Evolutionary conservation across 2,888 invertebrate species (phyloP), one percentile per base, ranked within the genome.

Genomic region (Ophioninae sp.): DNA sequence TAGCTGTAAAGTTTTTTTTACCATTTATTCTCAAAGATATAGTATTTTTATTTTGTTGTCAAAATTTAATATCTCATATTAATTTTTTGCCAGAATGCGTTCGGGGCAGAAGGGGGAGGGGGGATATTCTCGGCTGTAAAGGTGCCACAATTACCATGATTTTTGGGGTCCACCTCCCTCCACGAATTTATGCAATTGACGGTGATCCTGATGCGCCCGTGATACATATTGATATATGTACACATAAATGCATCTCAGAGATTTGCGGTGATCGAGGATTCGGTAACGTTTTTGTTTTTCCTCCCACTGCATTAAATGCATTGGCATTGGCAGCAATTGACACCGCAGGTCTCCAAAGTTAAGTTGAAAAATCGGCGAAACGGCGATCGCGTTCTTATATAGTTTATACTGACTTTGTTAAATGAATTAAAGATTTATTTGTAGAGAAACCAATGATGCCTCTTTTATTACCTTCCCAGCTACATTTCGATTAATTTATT

Each of bases 31-130:
- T 37, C 39, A 57, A 41, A 67, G 57, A 67, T 7, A 75, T 7
- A 39, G 23, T 62, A 50, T 44, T 74, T 50, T 37, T 74, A 64
- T 64, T 50, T 74, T 13, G 64, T 74, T 13, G 64, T 74, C 50
- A 23, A 41, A 44, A 17, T 17, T 62, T 0, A 74, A 74, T 50
- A 64, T 64, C n/a, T 6, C 57, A 57, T 10, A 37, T 56, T 50
- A 30, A 69, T 57, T 6, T 23, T 23, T 23, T 13, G 50, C 50
- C 70, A 39, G 20, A 57, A 37, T 50, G 37, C n/a, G n/a, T 13
- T 23, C 8, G 50, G 5, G 10, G 7, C n/a, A n/a, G n/a, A n/a
- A n/a, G n/a, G n/a, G n/a, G n/a, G n/a, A n/a, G n/a, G 10, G 0
- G 30, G 6, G 56, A 59, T 0, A 20, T 6, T 57, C n/a, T 10